phyloP scores from a whole-genome alignment of 2,888 invertebrate genomes.

The Liopterus haemorrhoidalis region DNA sequence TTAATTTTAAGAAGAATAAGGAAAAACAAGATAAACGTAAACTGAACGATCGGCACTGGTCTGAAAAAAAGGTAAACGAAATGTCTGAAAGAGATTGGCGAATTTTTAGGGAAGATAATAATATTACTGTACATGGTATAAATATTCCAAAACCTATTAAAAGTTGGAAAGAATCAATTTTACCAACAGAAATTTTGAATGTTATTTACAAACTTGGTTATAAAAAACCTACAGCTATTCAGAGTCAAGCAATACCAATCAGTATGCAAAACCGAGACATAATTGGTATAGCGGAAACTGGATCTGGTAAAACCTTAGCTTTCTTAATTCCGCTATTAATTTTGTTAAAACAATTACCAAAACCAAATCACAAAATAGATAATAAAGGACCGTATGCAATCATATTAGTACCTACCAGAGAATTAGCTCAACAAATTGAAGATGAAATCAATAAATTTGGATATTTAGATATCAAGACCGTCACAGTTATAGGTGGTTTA shows the following conservation, averaged over 20 bases:
- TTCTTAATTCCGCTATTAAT: slow-evolving; percentile 94
- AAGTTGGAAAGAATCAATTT: slow-evolving; percentile 88
- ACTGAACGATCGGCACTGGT: background rate
- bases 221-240: slow-evolving; percentile 98
- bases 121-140: background rate
- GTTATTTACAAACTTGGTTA: slow-evolving; percentile 94
- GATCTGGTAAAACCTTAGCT: slow-evolving; percentile 94
- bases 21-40: background rate
- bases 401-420: slow-evolving; percentile 97
- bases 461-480: too few relatives aligned
- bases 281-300: slow-evolving; percentile 99
- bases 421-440: slow-evolving; percentile 98
- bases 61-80: background rate
- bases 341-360: slow-evolving; percentile 97
- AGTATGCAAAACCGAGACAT: slow-evolving; percentile 92
- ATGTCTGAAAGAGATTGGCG: background rate
- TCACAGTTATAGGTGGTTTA: too few relatives aligned
- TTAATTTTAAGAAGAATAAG: too few relatives aligned
- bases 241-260: slow-evolving; percentile 98
- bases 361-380: slow-evolving; percentile 85
- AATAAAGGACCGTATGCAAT: slow-evolving; percentile 98
- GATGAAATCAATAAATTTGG: slow-evolving; percentile 99
- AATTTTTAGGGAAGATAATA: background rate
- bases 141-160: slow-evolving; percentile 94
- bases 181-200: slow-evolving; percentile 84